Conservation (phyloP, 2,888 invertebrate species). For the Xylota segnis region DNA sequence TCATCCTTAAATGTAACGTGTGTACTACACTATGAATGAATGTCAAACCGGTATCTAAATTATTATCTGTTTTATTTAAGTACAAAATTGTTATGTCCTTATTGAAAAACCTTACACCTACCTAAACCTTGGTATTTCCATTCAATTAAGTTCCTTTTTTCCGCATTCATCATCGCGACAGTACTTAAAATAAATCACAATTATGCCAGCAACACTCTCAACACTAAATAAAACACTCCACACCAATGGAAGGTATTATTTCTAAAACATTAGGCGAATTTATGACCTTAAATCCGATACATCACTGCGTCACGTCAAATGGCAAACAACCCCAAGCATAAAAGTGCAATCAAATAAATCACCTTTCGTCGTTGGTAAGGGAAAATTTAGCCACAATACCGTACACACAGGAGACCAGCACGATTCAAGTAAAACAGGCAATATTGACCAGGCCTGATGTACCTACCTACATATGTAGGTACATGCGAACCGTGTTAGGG, state of each 20-base stretch:
- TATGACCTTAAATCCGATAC: conserved; percentile 60
- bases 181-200: conserved; percentile 44
- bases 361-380: conserved; percentile 64
- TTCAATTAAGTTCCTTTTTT: conserved; percentile 18
- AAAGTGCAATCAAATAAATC: conserved; percentile 72
- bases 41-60: no score
- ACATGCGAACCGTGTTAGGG: conserved; percentile 30
- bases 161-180: neutral
- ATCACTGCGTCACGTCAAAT: conserved; percentile 65
- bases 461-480: neutral
- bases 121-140: neutral
- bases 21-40: no score
- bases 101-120: no score
- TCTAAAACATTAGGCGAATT: conserved; percentile 41
- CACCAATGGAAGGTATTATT: conserved; percentile 27
- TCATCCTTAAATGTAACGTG: no score
- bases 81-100: no score
- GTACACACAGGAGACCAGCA: conserved; percentile 18
- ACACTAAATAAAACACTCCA: conserved; percentile 54
- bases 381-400: conserved; percentile 35
- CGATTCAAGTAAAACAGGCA: conserved; percentile 34
- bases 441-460: conserved; percentile 37
- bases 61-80: no score
- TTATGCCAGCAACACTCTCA: conserved; percentile 16
- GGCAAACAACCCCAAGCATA: conserved; percentile 61